Percentiles rank a stretch among this genome's conserved stretches.
phyloP scores from a whole-genome alignment of 2,113 vertebrate species.

The Gallinago media region DNA sequence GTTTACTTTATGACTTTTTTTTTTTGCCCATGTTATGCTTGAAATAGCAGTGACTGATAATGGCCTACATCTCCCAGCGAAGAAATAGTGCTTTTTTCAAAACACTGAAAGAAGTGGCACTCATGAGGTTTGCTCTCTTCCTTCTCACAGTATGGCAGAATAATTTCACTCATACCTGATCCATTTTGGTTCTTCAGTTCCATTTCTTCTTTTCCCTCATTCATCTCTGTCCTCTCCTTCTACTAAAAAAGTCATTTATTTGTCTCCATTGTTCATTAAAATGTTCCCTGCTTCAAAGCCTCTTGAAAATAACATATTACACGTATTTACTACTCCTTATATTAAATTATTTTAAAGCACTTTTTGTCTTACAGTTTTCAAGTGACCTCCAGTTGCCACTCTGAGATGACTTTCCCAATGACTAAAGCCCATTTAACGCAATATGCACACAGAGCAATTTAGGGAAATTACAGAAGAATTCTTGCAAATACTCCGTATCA shows the following conservation, averaged over 20 bases:
- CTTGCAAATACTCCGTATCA: neutral
- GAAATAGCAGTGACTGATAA: conserved; percentile 51
- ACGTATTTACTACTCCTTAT: conserved; percentile 20
- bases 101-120: conserved; percentile 36
- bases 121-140: conserved; percentile 58
- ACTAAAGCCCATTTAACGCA: neutral
- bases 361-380: conserved; percentile 17
- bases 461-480: conserved; percentile 28
- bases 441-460: neutral
- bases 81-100: conserved; percentile 48
- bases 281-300: conserved; percentile 2
- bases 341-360: conserved; percentile 24
- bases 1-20: conserved; percentile 22
- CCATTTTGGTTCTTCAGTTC: conserved; percentile 32
- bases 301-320: conserved; percentile 46
- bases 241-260: conserved; percentile 36
- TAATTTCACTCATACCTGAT: conserved; percentile 35
- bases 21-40: neutral
- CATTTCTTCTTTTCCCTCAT: neutral
- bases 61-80: conserved; percentile 49
- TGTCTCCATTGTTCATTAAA: conserved; percentile 18
- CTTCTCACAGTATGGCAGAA: conserved; percentile 25
- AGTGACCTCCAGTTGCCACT: neutral
- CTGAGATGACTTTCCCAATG: neutral
- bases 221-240: conserved; percentile 6